Conservation (phyloP, 2,797 vertebrate species). For the Myiotriccus ornatus region DNA sequence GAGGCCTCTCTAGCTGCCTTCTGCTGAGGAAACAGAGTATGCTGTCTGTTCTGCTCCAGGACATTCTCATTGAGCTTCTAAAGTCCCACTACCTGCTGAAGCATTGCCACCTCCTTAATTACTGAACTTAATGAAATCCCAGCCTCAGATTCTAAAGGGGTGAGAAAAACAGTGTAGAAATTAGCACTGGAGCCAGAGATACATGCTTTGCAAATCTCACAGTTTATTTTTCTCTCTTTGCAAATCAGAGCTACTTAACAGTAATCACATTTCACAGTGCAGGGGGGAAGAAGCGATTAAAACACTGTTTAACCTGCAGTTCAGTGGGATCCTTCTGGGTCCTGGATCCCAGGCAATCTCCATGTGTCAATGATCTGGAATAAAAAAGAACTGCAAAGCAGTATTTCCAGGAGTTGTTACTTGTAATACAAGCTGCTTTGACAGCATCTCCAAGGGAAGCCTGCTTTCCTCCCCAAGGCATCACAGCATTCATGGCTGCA, state of each 20-base stretch:
- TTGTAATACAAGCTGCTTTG: not conserved
- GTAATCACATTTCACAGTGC: conserved; percentile 36
- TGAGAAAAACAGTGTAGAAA: not conserved
- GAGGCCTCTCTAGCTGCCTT: not conserved
- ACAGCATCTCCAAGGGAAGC: not conserved
- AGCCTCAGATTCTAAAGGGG: not conserved
- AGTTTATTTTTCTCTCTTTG: conserved; percentile 48
- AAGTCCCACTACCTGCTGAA: not conserved
- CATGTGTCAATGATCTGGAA: not conserved
- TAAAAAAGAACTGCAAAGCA: not conserved
- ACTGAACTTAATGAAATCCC: not conserved
- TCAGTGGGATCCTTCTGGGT: not conserved
- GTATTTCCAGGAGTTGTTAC: not conserved
- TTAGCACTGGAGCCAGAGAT: not conserved
- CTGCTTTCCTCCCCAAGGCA: not conserved
- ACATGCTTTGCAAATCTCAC: conserved; percentile 20
- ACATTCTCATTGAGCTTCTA: not conserved
- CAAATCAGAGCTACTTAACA: not conserved
- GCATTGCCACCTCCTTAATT: not conserved
- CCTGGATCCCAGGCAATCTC: not conserved
- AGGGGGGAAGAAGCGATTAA: not conserved
- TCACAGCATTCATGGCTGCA: not conserved
- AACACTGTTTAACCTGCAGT: not conserved
- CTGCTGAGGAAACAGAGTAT: not conserved
- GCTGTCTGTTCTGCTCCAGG: not conserved